Percentiles rank a stretch among this genome's conserved stretches.
These are phyloP conservation scores for Brachyptera putata DNA, from an alignment of 2,888 invertebrate species.

Conservation along the genomic window DNA sequence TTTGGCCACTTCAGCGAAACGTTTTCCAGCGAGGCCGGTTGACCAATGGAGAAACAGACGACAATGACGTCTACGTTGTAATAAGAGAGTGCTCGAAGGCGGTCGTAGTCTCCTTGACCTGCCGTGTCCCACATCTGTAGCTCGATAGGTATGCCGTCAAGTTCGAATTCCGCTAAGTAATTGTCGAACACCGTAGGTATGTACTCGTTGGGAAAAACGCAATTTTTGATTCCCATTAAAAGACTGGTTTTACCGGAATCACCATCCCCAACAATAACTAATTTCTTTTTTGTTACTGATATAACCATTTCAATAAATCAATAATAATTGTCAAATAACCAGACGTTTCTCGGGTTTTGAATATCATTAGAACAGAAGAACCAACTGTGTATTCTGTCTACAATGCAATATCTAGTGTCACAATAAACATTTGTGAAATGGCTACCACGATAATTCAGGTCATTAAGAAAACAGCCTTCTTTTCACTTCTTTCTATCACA, in stretches of 20 bases:
- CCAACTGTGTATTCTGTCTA: too few relatives aligned
- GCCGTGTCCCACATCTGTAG: constrained; percentile 54
- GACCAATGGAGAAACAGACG: constrained; percentile 60
- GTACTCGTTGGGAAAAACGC: constrained; percentile 60
- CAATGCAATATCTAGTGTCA: too few relatives aligned
- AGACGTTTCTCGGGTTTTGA: too few relatives aligned
- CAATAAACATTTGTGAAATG: too few relatives aligned
- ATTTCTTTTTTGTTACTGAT: constrained; percentile 30
- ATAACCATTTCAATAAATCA: too few relatives aligned
- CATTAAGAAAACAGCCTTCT: too few relatives aligned
- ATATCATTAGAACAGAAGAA: too few relatives aligned
- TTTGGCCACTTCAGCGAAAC: constrained; percentile 61
- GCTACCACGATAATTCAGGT: too few relatives aligned
- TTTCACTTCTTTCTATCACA: too few relatives aligned
- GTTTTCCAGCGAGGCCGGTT: constrained; percentile 58
- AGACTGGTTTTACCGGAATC: constrained; percentile 59
- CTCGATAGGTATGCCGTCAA: constrained; percentile 53
- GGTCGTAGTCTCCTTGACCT: constrained; percentile 54
- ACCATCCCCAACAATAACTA: constrained; percentile 45
- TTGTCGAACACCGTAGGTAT: constrained; percentile 64
- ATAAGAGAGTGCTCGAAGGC: constrained; percentile 53
- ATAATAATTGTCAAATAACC: too few relatives aligned
- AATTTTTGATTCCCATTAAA: constrained; percentile 56
- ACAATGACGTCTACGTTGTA: constrained; percentile 60
- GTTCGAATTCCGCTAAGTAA: constrained; percentile 59